Percentiles rank a stretch among this genome's conserved stretches.
Evolutionary conservation across 2,113 vertebrate species (phyloP).

Genomic region (Myrmophylax atrothorax): DNA sequence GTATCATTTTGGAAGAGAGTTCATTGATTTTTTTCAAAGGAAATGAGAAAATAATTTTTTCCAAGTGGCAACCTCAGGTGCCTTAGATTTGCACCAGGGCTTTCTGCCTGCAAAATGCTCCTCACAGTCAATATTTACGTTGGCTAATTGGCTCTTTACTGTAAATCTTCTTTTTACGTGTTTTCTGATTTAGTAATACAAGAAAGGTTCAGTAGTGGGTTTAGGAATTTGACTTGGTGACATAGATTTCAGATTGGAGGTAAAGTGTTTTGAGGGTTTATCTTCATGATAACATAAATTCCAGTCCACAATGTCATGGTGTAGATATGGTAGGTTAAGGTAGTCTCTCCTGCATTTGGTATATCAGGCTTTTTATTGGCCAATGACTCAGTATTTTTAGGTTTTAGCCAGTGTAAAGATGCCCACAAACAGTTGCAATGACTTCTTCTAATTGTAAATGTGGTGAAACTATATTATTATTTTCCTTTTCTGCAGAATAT

Average conservation of each 20-base stretch:
- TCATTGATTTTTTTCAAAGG: neutral
- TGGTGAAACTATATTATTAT: neutral
- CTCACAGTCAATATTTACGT: neutral
- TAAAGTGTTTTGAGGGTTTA: neutral
- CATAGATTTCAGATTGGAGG: neutral
- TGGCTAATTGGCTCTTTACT: neutral
- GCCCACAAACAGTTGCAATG: neutral
- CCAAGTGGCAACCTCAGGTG: neutral
- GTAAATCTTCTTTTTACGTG: neutral
- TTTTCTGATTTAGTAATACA: neutral
- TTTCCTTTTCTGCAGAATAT: neutral
- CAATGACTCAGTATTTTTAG: neutral
- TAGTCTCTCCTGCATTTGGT: neutral
- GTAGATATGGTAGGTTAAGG: neutral
- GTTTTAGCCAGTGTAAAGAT: neutral
- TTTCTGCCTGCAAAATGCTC: neutral
- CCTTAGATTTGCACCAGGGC: neutral
- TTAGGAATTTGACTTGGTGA: neutral
- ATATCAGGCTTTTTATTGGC: neutral
- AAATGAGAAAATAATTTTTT: neutral
- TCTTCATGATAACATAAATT: neutral
- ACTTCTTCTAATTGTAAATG: neutral
- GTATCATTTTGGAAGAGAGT: neutral
- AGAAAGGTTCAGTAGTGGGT: neutral
- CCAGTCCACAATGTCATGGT: neutral